A percentile compares a stretch with the other conserved stretches of the same genome.
phyloP scores from a whole-genome alignment of 2,888 invertebrate species.

The Cantharis lateralis region DNA sequence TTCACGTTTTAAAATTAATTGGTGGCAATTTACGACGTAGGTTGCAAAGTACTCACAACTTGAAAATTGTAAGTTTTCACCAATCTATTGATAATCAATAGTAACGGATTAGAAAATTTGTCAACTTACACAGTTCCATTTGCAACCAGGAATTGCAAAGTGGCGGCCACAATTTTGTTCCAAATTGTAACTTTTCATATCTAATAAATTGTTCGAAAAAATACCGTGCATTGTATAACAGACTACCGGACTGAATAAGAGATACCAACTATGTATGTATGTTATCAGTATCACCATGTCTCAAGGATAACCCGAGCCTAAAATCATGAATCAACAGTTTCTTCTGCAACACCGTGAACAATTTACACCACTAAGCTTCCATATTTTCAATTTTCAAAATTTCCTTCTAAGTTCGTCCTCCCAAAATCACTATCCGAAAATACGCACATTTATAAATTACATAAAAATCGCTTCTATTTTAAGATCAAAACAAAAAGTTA shows the following conservation, averaged over 20 bases:
- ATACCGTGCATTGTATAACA: slow-evolving; percentile 5
- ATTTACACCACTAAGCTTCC: not conserved
- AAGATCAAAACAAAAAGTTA: not conserved
- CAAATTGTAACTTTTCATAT: not conserved
- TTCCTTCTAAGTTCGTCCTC: not conserved
- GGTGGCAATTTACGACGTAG: not conserved
- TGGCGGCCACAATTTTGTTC: not conserved
- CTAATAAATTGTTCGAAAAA: not conserved
- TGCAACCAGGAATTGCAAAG: not conserved
- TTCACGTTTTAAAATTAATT: not conserved
- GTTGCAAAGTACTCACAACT: not conserved
- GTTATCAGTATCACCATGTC: slow-evolving; percentile 20
- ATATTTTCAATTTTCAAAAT: not conserved
- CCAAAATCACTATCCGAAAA: not conserved
- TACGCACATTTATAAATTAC: not conserved
- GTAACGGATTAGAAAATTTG: not conserved
- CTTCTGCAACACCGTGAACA: not conserved
- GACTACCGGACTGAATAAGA: slow-evolving; percentile 7
- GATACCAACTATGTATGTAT: slow-evolving; percentile 4
- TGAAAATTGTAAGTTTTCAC: not conserved
- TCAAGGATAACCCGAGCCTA: slow-evolving; percentile 20
- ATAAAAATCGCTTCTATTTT: not conserved
- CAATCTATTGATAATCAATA: not conserved
- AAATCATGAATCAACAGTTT: slow-evolving; percentile 23
- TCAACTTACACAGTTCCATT: not conserved